phyloP scores from a whole-genome alignment of 1,140 invertebrate genomes.

The Drosophila bocki region DNA sequence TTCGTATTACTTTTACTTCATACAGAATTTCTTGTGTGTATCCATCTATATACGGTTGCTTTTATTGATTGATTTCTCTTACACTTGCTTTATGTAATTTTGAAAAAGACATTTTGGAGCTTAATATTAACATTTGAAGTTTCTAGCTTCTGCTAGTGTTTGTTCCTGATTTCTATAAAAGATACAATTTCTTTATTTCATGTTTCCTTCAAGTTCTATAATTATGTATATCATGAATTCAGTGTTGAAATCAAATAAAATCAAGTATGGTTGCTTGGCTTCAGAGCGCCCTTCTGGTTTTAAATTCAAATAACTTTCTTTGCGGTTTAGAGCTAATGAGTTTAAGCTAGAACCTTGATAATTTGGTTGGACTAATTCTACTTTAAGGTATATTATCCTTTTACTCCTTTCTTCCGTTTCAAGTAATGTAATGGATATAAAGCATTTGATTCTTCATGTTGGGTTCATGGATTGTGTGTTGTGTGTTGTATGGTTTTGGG shows the following conservation, averaged over 20 bases:
- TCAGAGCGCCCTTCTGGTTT: constrained; percentile 32
- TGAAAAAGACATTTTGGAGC: constrained; percentile 38
- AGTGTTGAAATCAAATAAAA: constrained; percentile 38
- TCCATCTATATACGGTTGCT: constrained; percentile 27
- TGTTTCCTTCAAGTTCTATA: constrained; percentile 52
- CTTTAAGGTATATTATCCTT: constrained; percentile 66
- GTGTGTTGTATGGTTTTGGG: constrained; percentile 36
- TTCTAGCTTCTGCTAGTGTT: constrained; percentile 24
- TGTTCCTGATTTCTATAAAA: constrained; percentile 60
- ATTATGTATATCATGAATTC: constrained; percentile 40
- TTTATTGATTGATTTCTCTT: constrained; percentile 49
- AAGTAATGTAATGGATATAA: constrained; percentile 61
- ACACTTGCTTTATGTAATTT: constrained; percentile 36
- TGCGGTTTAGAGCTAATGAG: constrained; percentile 45
- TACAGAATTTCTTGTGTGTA: constrained; percentile 28
- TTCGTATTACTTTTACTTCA: constrained; percentile 28
- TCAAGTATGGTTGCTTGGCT: constrained; percentile 36
- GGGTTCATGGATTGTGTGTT: constrained; percentile 34
- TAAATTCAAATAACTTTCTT: constrained; percentile 65
- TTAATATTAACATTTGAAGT: constrained; percentile 55
- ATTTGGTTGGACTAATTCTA: constrained; percentile 72
- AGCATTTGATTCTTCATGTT: constrained; percentile 68
- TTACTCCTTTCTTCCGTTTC: constrained; percentile 28
- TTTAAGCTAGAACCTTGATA: constrained; percentile 77
- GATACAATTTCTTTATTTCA: constrained; percentile 65